phyloP scores from a whole-genome alignment of 2,888 invertebrate species.

The Drosophila nigricruria region DNA sequence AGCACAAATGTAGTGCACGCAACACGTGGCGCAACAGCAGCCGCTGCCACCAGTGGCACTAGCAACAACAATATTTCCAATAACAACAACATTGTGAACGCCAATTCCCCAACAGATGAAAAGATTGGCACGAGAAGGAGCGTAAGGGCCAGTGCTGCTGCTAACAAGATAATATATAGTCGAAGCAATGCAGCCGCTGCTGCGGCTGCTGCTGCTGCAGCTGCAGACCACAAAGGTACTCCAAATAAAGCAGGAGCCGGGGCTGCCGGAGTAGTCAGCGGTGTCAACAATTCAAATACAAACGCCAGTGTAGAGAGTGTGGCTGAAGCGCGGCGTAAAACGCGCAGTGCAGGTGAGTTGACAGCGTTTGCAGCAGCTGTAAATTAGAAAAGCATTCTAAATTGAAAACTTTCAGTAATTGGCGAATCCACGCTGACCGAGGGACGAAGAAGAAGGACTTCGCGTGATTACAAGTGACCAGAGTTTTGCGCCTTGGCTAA shows the following conservation, averaged over 20 bases:
- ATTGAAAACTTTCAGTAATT: slow-evolving; percentile 70
- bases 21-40: slow-evolving; percentile 74
- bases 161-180: slow-evolving; percentile 85
- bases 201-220: slow-evolving; percentile 70
- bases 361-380: no score
- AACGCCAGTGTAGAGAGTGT: slow-evolving; percentile 69
- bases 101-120: slow-evolving; percentile 82
- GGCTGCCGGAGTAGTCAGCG: slow-evolving; percentile 15
- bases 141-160: slow-evolving; percentile 85
- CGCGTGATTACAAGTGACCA: slow-evolving; percentile 92
- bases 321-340: slow-evolving; percentile 87
- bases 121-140: slow-evolving; percentile 87
- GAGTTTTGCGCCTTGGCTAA: slow-evolving; percentile 86
- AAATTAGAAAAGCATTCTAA: neutral
- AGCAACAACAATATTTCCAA: slow-evolving; percentile 33
- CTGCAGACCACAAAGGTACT: slow-evolving; percentile 61
- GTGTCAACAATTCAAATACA: slow-evolving; percentile 51
- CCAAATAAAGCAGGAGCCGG: slow-evolving; percentile 30
- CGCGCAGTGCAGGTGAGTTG: slow-evolving; percentile 89
- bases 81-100: slow-evolving; percentile 53
- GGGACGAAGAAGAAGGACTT: slow-evolving; percentile 88
- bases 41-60: slow-evolving; percentile 48
- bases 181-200: slow-evolving; percentile 75
- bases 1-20: slow-evolving; percentile 67
- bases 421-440: slow-evolving; percentile 83